phyloP scores from a whole-genome alignment of 2,797 vertebrate genomes.

The Tangara arthus region DNA sequence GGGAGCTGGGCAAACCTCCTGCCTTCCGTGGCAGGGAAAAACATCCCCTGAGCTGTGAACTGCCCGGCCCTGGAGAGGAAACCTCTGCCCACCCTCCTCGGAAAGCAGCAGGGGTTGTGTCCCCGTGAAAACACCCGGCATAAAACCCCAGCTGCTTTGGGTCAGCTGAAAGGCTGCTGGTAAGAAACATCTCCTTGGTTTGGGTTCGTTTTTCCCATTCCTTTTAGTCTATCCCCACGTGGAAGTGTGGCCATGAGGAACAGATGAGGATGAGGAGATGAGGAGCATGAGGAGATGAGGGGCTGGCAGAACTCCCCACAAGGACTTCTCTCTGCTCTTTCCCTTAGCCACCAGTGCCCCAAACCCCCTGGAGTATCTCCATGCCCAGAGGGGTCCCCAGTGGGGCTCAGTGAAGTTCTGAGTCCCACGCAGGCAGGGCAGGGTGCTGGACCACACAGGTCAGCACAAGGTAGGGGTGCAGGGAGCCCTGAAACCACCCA shows the following conservation, averaged over 20 bases:
- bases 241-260: fast-evolving
- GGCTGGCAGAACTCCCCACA: neutral
- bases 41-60: fast-evolving
- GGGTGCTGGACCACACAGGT: slow-evolving; percentile 29
- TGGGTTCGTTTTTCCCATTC: fast-evolving
- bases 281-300: neutral
- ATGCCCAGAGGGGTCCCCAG: fast-evolving
- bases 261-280: neutral
- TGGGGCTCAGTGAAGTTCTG: fast-evolving
- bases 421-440: neutral
- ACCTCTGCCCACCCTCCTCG: neutral
- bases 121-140: fast-evolving
- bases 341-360: neutral
- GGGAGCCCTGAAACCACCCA: neutral
- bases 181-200: fast-evolving
- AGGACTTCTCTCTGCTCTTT: neutral
- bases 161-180: neutral
- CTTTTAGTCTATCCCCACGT: fast-evolving
- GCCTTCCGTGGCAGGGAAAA: neutral
- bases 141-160: neutral
- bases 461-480: neutral
- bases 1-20: neutral
- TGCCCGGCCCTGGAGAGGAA: fast-evolving
- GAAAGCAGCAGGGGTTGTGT: neutral
- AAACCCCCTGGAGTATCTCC: fast-evolving